phyloP scores from a whole-genome alignment of 2,888 invertebrate species.

The Smittia aterrima region DNA sequence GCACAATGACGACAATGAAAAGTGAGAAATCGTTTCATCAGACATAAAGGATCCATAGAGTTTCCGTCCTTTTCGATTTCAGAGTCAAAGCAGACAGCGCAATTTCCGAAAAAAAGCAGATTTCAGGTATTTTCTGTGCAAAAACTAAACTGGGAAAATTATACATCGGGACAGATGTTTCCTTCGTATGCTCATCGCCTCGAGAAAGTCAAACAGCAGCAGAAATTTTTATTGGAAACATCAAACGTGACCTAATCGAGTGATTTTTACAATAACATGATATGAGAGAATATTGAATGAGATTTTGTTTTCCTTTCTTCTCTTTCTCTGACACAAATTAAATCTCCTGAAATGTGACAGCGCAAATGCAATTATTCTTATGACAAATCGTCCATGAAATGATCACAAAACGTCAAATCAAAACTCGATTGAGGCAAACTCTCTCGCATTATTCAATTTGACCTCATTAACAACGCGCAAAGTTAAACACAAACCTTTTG shows the following conservation, averaged over 20 bases:
- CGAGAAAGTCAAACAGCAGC: neutral
- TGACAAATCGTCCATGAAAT: neutral
- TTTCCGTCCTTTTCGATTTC: neutral
- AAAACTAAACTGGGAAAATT: neutral
- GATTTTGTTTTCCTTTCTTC: neutral
- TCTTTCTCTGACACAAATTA: neutral
- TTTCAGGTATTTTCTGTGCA: conserved; percentile 25
- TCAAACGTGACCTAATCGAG: conserved; percentile 38
- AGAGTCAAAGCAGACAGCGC: neutral
- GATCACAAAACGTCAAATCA: neutral
- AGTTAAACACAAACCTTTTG: neutral
- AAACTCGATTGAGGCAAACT: neutral
- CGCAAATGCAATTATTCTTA: neutral
- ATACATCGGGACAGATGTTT: conserved; percentile 31
- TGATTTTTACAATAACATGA: conserved; percentile 29
- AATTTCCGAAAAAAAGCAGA: conserved; percentile 2
- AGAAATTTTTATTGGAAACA: conserved; percentile 8
- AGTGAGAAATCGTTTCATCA: neutral
- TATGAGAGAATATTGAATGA: conserved; percentile 2
- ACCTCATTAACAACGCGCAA: neutral
- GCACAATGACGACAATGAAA: conserved; percentile 25
- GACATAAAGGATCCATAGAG: neutral
- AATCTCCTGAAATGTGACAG: conserved; percentile 2
- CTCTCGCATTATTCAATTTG: neutral
- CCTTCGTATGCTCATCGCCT: neutral